Percentiles rank a stretch among this genome's conserved stretches.
Conservation (phyloP, 2,113 vertebrate species). For the Elephas maximus region DNA sequence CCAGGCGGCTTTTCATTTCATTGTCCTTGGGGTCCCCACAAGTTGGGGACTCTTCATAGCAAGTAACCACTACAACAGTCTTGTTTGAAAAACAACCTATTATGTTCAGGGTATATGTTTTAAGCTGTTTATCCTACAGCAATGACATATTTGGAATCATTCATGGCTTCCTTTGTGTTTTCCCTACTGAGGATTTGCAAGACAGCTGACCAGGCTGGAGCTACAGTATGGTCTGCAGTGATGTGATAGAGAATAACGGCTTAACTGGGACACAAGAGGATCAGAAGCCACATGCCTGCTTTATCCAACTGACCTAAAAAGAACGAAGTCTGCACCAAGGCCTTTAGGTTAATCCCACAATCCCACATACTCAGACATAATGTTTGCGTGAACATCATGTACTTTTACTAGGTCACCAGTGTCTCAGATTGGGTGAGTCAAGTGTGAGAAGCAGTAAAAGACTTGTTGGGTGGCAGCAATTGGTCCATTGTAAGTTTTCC, state of each 20-base stretch:
- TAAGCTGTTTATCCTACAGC: background rate
- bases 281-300: background rate
- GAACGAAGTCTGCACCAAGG: background rate
- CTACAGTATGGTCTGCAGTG: background rate
- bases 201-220: background rate
- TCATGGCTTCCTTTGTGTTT: background rate
- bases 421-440: background rate
- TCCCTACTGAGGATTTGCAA: background rate
- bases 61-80: background rate
- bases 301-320: constrained; percentile 75
- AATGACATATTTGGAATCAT: background rate
- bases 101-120: background rate
- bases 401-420: constrained; percentile 6
- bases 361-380: constrained; percentile 21
- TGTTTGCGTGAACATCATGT: background rate
- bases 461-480: background rate
- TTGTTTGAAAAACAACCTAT: constrained; percentile 28
- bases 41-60: background rate
- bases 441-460: background rate
- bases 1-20: background rate
- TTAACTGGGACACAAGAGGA: constrained; percentile 44
- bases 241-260: background rate
- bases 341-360: constrained; percentile 53
- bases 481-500: background rate
- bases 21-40: background rate